A percentile compares a stretch with the other conserved stretches of the same genome.
Conservation (phyloP, 2,797 vertebrate genomes). For the Coracias cyanogaster region DNA sequence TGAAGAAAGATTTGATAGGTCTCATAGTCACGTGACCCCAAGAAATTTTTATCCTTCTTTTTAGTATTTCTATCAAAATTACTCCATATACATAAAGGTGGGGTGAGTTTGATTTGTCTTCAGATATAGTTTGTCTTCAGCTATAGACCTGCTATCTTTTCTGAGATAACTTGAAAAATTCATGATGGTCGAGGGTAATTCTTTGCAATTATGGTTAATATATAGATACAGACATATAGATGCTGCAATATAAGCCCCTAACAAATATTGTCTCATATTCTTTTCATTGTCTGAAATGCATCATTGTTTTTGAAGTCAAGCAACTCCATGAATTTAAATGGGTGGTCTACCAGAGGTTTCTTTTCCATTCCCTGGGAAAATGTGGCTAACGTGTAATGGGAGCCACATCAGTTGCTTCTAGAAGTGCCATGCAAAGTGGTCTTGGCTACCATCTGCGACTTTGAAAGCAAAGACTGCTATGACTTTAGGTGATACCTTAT, state of each 20-base stretch:
- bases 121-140: not conserved
- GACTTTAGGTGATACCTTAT: not conserved
- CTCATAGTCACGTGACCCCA: not conserved
- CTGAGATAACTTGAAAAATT: not conserved
- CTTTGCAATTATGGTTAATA: not conserved
- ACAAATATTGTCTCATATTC: not conserved
- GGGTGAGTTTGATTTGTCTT: not conserved
- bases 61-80: not conserved
- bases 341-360: not conserved
- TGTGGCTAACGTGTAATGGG: not conserved
- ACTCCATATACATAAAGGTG: not conserved
- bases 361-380: not conserved
- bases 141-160: not conserved
- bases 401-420: not conserved
- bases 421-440: not conserved
- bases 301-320: not conserved
- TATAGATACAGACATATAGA: not conserved
- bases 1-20: not conserved
- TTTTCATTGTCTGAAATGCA: not conserved
- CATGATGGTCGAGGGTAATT: not conserved
- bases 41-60: no score
- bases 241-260: not conserved
- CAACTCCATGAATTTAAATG: not conserved
- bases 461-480: not conserved
- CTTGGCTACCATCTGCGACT: not conserved